These are phyloP conservation scores for Actenoides lindsayi DNA, from an alignment of 2,113 vertebrate genomes.

Conservation along the genomic window DNA sequence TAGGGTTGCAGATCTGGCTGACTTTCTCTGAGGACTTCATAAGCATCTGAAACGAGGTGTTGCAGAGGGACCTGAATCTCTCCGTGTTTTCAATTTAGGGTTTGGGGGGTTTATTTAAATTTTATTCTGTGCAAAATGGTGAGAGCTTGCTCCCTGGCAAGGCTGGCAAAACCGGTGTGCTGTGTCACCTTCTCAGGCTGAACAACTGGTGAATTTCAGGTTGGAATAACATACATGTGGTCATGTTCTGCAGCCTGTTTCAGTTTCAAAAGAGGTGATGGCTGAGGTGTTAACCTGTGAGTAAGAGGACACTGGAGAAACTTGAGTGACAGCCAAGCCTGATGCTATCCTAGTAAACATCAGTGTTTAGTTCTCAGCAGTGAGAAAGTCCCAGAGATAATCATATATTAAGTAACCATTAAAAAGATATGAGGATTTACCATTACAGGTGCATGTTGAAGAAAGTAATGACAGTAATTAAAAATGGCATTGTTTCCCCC, in stretches of 20 bases:
- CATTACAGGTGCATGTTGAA: constrained; percentile 46
- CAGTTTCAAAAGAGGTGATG: constrained; percentile 53
- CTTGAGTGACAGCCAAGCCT: constrained; percentile 58
- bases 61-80: not conserved
- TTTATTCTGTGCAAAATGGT: not conserved
- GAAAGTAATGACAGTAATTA: constrained; percentile 59
- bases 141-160: not conserved
- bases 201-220: not conserved
- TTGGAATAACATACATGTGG: constrained; percentile 64
- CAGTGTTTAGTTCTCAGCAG: constrained; percentile 55
- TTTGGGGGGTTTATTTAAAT: no score
- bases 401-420: constrained; percentile 48
- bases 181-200: not conserved
- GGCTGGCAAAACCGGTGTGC: not conserved
- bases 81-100: not conserved
- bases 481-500: not conserved
- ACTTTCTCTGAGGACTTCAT: not conserved
- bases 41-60: not conserved
- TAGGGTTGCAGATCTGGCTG: not conserved
- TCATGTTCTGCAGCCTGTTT: constrained; percentile 57
- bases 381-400: constrained; percentile 44
- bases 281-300: constrained; percentile 47
- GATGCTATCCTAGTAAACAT: constrained; percentile 58
- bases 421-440: constrained; percentile 61
- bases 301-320: constrained; percentile 59